These are phyloP conservation scores for Hydrophis major DNA, from an alignment of 2,797 vertebrate species.

Conservation along the genomic window DNA sequence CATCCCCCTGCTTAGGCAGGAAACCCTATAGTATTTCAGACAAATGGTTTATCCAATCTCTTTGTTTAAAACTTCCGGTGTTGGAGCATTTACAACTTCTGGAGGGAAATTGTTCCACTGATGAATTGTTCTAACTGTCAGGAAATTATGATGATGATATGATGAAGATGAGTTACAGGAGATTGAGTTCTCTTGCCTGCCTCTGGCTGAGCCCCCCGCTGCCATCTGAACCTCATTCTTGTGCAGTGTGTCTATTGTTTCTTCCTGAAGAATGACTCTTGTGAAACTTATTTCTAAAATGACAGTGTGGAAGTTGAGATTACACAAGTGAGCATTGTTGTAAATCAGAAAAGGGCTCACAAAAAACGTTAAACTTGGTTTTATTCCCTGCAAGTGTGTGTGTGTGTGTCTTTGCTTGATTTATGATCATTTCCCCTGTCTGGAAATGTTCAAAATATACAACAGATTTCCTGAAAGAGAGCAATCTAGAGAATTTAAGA, in stretches of 20 bases:
- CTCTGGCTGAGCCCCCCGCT: neutral
- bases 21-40: too few species aligned
- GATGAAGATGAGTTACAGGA: neutral
- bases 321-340: neutral
- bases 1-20: too few species aligned
- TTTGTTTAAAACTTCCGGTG: too few species aligned
- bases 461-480: neutral
- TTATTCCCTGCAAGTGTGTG: neutral
- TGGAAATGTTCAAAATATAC: neutral
- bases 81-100: too few species aligned
- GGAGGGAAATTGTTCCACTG: too few species aligned
- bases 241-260: neutral
- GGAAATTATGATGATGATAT: neutral
- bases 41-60: too few species aligned
- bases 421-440: neutral
- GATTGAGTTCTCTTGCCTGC: neutral
- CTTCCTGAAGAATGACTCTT: neutral
- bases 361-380: neutral
- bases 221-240: neutral
- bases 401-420: neutral
- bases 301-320: neutral
- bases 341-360: neutral
- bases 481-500: neutral
- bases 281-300: neutral
- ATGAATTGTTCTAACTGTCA: too few species aligned